phyloP scores from a whole-genome alignment of 2,113 vertebrate species.

The Machaerirhynchus nigripectus region DNA sequence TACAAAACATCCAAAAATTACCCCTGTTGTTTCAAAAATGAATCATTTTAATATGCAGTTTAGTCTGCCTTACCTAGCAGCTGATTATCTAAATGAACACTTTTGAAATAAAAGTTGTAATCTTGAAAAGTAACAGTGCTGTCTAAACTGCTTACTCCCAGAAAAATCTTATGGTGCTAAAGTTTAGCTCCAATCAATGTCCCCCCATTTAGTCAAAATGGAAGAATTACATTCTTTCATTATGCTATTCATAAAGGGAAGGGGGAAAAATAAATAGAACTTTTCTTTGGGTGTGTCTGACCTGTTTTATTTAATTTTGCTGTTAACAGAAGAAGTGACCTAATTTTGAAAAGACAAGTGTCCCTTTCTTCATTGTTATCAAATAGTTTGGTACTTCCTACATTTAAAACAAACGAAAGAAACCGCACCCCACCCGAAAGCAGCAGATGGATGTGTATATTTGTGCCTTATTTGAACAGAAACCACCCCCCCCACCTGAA shows the following conservation, averaged over 20 bases:
- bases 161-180: not conserved
- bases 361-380: not conserved
- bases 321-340: not conserved
- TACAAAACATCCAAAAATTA: not conserved
- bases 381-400: not conserved
- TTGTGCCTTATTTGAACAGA: not conserved
- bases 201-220: not conserved
- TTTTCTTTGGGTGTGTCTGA: not conserved
- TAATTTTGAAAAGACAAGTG: not conserved
- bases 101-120: not conserved
- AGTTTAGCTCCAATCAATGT: not conserved
- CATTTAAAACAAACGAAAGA: not conserved
- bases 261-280: not conserved
- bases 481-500: rapidly evolving
- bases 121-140: not conserved
- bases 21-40: not conserved
- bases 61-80: not conserved
- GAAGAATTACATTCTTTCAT: not conserved
- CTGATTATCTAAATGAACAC: not conserved
- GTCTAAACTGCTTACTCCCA: not conserved
- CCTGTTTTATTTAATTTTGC: not conserved
- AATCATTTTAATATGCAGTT: not conserved
- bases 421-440: rapidly evolving
- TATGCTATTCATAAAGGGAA: not conserved
- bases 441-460: not conserved